Conservation (phyloP, 2,888 invertebrate genomes). For the Melanostoma mellinum region DNA sequence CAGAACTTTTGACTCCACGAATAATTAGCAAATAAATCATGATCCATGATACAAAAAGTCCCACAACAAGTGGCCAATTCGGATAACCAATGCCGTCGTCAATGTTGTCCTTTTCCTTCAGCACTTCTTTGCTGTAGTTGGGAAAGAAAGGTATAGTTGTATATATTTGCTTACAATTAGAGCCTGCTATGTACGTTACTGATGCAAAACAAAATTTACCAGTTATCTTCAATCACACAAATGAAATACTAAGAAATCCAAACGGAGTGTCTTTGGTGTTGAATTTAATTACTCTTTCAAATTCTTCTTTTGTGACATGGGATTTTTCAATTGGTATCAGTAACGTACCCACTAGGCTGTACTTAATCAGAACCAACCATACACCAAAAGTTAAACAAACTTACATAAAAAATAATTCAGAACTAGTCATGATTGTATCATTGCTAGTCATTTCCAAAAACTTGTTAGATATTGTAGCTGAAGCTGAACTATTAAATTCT, state of each 20-base stretch:
- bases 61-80: conserved; percentile 83
- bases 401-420: conserved; percentile 84
- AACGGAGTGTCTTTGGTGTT: too few relatives aligned
- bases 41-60: conserved; percentile 83
- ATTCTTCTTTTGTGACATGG: too few relatives aligned
- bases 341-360: not conserved
- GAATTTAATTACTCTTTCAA: too few relatives aligned
- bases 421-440: conserved; percentile 80
- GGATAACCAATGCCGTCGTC: conserved; percentile 84
- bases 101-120: conserved; percentile 83
- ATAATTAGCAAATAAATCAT: conserved; percentile 83
- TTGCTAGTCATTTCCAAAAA: conserved; percentile 54
- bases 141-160: not conserved
- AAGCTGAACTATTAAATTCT: conserved; percentile 41
- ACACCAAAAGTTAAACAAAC: conserved; percentile 72
- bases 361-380: not conserved
- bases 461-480: conserved; percentile 42
- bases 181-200: too few relatives aligned
- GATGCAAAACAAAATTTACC: too few relatives aligned
- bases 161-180: too few relatives aligned
- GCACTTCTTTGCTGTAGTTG: conserved; percentile 82
- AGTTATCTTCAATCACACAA: too few relatives aligned
- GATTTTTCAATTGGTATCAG: too few relatives aligned
- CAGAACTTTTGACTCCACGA: conserved; percentile 85
- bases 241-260: too few relatives aligned